Conservation (phyloP, 2,113 vertebrate genomes). For the Limnothrissa miodon region DNA sequence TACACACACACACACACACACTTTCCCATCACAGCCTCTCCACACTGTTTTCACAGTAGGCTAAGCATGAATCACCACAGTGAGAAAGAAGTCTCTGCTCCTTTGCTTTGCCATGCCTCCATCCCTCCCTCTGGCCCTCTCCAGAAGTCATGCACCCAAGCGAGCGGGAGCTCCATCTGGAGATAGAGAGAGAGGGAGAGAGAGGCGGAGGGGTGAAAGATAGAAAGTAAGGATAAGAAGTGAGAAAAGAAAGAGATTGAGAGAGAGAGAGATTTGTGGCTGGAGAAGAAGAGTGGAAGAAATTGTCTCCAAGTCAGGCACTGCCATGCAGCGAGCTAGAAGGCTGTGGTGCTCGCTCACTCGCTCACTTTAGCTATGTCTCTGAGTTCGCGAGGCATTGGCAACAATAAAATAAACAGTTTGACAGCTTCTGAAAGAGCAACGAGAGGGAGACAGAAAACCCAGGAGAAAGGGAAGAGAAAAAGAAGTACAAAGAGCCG, state of each 20-base stretch:
- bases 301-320: neutral
- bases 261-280: neutral
- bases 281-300: neutral
- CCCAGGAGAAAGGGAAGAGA: conserved; percentile 42
- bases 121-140: conserved; percentile 4
- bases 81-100: neutral
- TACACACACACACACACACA: neutral
- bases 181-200: conserved; percentile 38
- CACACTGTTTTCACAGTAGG: conserved; percentile 21
- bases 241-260: neutral
- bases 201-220: conserved; percentile 34
- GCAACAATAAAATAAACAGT: conserved; percentile 51
- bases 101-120: conserved; percentile 24
- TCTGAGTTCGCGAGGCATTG: conserved; percentile 43
- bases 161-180: conserved; percentile 57
- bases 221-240: conserved; percentile 13
- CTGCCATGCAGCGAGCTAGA: conserved; percentile 14
- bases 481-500: conserved; percentile 3
- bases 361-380: conserved; percentile 35
- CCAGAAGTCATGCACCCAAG: conserved; percentile 51
- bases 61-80: conserved; percentile 32
- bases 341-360: conserved; percentile 29
- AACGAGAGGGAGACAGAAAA: conserved; percentile 28
- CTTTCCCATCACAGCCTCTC: neutral
- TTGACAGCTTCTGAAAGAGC: conserved; percentile 39